These are phyloP conservation scores for Scaptodrosophila lebanonensis DNA, from an alignment of 1,140 invertebrate genomes.

Conservation along the genomic window DNA sequence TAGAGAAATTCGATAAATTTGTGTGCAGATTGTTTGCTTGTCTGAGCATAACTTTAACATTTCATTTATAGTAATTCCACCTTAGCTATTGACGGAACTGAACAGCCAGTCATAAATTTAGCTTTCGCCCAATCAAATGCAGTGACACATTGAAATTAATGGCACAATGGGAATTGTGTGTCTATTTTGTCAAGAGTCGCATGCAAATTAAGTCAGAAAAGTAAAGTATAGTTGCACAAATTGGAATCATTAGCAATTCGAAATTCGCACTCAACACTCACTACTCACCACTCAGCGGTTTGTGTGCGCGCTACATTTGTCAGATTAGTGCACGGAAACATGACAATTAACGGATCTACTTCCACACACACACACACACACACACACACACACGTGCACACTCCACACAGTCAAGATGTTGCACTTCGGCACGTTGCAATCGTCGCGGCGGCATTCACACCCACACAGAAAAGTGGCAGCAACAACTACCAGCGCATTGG, in stretches of 20 bases:
- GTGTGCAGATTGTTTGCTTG: too few relatives aligned
- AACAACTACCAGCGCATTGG: slow-evolving; percentile 5
- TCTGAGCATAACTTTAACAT: too few relatives aligned
- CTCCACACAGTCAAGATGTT: slow-evolving; percentile 26
- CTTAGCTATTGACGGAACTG: too few relatives aligned
- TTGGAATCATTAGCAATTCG: slow-evolving; percentile 26
- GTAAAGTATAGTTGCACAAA: slow-evolving; percentile 11
- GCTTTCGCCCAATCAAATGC: too few relatives aligned
- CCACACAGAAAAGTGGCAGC: too few relatives aligned
- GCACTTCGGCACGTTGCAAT: slow-evolving; percentile 64
- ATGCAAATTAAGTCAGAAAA: slow-evolving; percentile 55
- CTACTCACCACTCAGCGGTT: too few relatives aligned
- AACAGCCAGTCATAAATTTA: too few relatives aligned
- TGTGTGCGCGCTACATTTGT: slow-evolving; percentile 53
- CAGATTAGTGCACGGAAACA: slow-evolving; percentile 49
- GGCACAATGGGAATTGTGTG: too few relatives aligned
- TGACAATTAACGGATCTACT: slow-evolving; percentile 72
- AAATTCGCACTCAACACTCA: slow-evolving; percentile 40
- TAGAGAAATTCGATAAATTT: too few relatives aligned
- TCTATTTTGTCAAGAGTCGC: too few relatives aligned
- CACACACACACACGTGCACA: background rate
- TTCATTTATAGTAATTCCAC: too few relatives aligned
- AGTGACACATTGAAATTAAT: too few relatives aligned
- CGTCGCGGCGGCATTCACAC: slow-evolving; percentile 7
- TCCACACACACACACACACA: slow-evolving; percentile 20